Evolutionary conservation across 2,113 vertebrate species (phyloP).

Genomic region (Chloroceryle aenea): DNA sequence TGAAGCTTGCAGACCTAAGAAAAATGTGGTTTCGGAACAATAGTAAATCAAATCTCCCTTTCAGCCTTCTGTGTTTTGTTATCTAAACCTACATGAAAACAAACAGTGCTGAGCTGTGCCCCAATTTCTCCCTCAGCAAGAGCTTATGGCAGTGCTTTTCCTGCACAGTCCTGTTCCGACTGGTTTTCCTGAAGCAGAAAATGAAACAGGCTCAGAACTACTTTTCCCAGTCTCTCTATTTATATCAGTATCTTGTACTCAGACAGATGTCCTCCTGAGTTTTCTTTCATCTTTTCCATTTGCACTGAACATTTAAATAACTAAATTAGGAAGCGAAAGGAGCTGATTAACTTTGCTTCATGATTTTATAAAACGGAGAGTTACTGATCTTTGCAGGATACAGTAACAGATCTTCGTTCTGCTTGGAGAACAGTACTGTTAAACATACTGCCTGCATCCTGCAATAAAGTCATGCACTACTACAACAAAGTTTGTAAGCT

Average conservation of each 20-base stretch:
- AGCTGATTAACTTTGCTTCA: neutral
- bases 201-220: neutral
- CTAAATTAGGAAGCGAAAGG: slow-evolving; percentile 4
- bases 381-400: neutral
- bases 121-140: slow-evolving; percentile 57
- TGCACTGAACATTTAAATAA: slow-evolving; percentile 19
- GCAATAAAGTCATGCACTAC: neutral
- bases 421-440: neutral
- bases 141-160: slow-evolving; percentile 29
- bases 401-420: neutral
- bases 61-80: slow-evolving; percentile 8
- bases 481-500: neutral
- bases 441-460: neutral
- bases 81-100: slow-evolving; percentile 58
- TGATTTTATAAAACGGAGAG: neutral
- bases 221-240: slow-evolving; percentile 12
- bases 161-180: neutral
- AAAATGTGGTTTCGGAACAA: slow-evolving; percentile 22
- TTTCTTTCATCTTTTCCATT: slow-evolving; percentile 5
- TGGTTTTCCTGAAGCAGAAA: slow-evolving; percentile 1
- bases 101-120: slow-evolving; percentile 40
- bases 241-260: slow-evolving; percentile 1
- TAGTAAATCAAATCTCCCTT: slow-evolving; percentile 19
- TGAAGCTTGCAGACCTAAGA: neutral
- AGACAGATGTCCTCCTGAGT: neutral